A percentile compares a stretch with the other conserved stretches of the same genome.
phyloP scores from a whole-genome alignment of 2,797 vertebrate species.

The Natrix natrix region DNA sequence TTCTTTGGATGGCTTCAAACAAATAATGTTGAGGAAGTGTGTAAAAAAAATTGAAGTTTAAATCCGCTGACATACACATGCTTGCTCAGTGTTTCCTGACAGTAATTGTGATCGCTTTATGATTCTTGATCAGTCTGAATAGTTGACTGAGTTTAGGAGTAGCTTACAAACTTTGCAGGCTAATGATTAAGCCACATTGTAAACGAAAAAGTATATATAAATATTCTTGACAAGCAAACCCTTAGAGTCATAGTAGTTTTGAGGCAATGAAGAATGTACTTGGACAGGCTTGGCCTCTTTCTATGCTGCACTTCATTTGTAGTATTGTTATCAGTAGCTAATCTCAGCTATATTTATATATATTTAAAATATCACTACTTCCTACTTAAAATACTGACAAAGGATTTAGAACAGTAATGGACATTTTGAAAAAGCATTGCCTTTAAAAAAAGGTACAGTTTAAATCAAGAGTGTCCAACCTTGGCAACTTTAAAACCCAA shows the following conservation, averaged over 20 bases:
- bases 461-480: neutral
- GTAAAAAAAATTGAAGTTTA: neutral
- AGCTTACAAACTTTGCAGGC: neutral
- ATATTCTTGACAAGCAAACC: neutral
- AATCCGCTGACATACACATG: neutral
- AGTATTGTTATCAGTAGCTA: neutral
- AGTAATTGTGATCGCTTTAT: neutral
- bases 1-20: neutral
- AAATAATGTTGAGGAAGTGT: neutral
- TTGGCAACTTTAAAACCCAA: neutral
- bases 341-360: neutral
- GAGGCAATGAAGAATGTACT: neutral
- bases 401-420: neutral
- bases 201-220: neutral
- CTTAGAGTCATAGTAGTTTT: neutral
- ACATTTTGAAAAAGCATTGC: neutral
- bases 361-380: neutral
- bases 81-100: neutral
- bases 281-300: neutral
- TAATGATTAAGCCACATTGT: neutral
- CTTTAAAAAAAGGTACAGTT: neutral
- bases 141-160: neutral
- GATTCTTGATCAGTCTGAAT: neutral
- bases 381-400: neutral
- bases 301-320: neutral